Evolutionary conservation across 1,140 invertebrate species (phyloP).

Genomic region (Anagrus nilaparvatae): DNA sequence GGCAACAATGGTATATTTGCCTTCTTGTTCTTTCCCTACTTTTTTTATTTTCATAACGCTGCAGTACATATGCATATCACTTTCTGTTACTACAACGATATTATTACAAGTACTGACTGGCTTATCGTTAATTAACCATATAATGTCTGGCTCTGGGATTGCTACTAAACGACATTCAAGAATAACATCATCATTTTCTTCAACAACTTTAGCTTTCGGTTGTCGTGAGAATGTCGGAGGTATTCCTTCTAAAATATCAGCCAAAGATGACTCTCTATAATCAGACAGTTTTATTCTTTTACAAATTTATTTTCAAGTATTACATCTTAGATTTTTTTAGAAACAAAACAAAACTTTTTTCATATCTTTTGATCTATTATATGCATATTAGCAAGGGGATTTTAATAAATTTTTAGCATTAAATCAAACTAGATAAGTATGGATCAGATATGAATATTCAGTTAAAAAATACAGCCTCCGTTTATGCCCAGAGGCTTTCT

Average conservation of each 20-base stretch:
- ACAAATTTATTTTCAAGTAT: too few relatives aligned
- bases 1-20: slow-evolving; percentile 77
- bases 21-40: slow-evolving; percentile 70
- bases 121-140: slow-evolving; percentile 69
- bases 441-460: too few relatives aligned
- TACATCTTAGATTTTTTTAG: too few relatives aligned
- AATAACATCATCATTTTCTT: slow-evolving; percentile 68
- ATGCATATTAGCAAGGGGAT: too few relatives aligned
- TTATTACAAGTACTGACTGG: slow-evolving; percentile 55
- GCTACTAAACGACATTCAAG: slow-evolving; percentile 78
- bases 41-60: slow-evolving; percentile 71
- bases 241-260: slow-evolving; percentile 84
- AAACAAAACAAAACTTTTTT: too few relatives aligned
- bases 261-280: slow-evolving; percentile 72
- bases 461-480: too few relatives aligned
- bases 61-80: slow-evolving; percentile 84
- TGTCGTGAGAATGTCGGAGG: slow-evolving; percentile 86
- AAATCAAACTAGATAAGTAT: too few relatives aligned
- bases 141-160: slow-evolving; percentile 81
- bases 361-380: too few relatives aligned
- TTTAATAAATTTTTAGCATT: too few relatives aligned
- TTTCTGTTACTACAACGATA: slow-evolving; percentile 62
- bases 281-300: too few relatives aligned
- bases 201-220: slow-evolving; percentile 71
- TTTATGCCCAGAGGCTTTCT: too few relatives aligned